Base-by-base conservation (phyloP, 2,797 vertebrate genomes). In the Acrossocheilus wenchowensis region DNA sequence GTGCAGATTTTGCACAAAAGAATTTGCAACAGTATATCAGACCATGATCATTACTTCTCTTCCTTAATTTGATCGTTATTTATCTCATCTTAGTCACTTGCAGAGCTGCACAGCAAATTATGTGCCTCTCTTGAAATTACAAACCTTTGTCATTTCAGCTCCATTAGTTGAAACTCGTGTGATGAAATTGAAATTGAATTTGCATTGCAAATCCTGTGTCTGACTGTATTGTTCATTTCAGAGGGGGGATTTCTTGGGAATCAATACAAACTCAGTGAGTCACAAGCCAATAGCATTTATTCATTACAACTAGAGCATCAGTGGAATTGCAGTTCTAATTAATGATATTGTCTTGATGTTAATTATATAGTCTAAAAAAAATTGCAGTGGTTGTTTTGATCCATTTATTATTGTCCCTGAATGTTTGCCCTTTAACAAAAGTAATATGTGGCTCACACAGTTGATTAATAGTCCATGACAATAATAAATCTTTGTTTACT, bases 111-210 rank as follows among this genome's bases (percentile, higher is more conserved):
- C 88, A 34, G 50, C 72, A 64, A 83, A 88, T 83, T 23, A 79
- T 62, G 45, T 73, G 77, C 71, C 54, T 68, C 50, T 78, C 39
- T 41, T 87, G 81, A 87, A 83, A 60, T 78, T 41, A 34, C 48
- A 81, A 75, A 52, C 54, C 50, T 45, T 45, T 86, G n/a, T 88
- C 54, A 75, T 52, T 83, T 52, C 68, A 84, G 52, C 82, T 78
- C 78, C 62, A 74, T 85, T 78, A 82, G 83, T 43, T 69, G 62
- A 79, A 54, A 45, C 78, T 64, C 45, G 3, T 57, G 43, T 83
- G 86, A 80, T 74, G 68, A 86, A 88, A 87, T 88, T 74, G 68
- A 86, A 88, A 87, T 88, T 69, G 43, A 85, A 89, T 91, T 90
- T 88, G 85, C 87, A 87, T 90, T 89, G 78, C 85, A 88, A 91